phyloP scores from a whole-genome alignment of 2,797 vertebrate genomes.

The Champsocephalus gunnari region DNA sequence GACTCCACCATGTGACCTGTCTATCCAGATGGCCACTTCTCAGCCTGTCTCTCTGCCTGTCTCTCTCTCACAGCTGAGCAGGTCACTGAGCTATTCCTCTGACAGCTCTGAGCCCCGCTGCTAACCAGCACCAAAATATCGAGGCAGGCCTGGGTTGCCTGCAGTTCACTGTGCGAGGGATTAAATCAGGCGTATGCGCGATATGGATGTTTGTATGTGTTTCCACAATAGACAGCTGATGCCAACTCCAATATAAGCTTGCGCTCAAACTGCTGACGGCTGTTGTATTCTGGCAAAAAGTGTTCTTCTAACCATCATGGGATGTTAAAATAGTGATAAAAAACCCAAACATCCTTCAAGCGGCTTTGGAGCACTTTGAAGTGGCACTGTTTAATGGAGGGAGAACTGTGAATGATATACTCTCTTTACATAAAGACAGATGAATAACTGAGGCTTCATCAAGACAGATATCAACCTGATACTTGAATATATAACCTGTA shows the following conservation, averaged over 20 bases:
- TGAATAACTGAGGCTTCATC: not conserved
- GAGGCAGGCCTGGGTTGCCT: not conserved
- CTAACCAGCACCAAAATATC: constrained; percentile 47
- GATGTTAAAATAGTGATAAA: not conserved
- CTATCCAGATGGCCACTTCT: constrained; percentile 78
- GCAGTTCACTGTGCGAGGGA: constrained; percentile 32
- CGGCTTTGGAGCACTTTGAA: constrained; percentile 1
- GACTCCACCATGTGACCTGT: constrained; percentile 73
- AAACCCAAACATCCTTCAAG: not conserved
- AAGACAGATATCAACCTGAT: not conserved
- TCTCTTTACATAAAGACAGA: not conserved
- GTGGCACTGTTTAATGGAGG: not conserved
- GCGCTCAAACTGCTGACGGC: not conserved
- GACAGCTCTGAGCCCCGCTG: constrained; percentile 49
- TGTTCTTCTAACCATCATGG: not conserved
- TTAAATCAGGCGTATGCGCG: constrained; percentile 38
- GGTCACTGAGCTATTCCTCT: constrained; percentile 21
- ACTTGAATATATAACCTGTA: not conserved
- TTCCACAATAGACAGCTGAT: constrained; percentile 24
- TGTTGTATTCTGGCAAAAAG: constrained; percentile 4
- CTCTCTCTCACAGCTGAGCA: constrained; percentile 35
- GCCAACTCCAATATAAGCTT: constrained; percentile 12
- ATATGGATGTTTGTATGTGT: constrained; percentile 31
- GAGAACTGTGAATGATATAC: not conserved
- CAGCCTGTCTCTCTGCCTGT: constrained; percentile 18